Evolutionary conservation across 2,113 vertebrate species (phyloP).

Genomic region (Ursus arctos): DNA sequence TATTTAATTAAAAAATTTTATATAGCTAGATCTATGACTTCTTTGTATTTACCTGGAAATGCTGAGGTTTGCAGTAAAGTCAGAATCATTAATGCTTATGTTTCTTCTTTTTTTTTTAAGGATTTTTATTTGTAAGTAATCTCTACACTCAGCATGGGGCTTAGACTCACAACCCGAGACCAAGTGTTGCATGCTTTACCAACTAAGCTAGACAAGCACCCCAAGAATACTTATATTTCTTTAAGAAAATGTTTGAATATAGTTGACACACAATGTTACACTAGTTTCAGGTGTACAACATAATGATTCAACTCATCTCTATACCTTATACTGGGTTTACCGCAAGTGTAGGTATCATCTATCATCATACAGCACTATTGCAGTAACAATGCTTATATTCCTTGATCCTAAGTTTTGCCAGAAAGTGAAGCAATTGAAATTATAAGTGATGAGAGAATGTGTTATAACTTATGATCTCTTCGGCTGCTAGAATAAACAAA

Average conservation of each 20-base stretch:
- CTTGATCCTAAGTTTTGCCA: background rate
- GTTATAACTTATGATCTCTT: background rate
- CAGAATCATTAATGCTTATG: background rate
- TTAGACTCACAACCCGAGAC: background rate
- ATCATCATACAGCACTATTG: background rate
- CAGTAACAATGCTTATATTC: background rate
- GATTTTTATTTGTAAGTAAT: background rate
- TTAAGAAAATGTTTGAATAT: background rate
- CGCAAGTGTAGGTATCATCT: background rate
- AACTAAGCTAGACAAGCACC: background rate
- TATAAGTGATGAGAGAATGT: background rate
- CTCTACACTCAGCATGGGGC: background rate
- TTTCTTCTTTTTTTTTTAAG: background rate
- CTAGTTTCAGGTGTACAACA: background rate
- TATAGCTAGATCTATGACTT: background rate
- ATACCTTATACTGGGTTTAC: background rate
- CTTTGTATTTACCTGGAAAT: background rate
- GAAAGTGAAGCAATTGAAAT: constrained; percentile 3
- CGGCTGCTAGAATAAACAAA: background rate
- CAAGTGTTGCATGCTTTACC: background rate
- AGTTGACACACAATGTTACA: background rate
- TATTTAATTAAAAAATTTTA: background rate
- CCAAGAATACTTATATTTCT: background rate
- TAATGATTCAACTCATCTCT: background rate
- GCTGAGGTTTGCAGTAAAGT: background rate